Evolutionary conservation across 2,888 invertebrate genomes (phyloP), one percentile per base, ranked within the genome.

Genomic region (Digitonthophagus gazella): DNA sequence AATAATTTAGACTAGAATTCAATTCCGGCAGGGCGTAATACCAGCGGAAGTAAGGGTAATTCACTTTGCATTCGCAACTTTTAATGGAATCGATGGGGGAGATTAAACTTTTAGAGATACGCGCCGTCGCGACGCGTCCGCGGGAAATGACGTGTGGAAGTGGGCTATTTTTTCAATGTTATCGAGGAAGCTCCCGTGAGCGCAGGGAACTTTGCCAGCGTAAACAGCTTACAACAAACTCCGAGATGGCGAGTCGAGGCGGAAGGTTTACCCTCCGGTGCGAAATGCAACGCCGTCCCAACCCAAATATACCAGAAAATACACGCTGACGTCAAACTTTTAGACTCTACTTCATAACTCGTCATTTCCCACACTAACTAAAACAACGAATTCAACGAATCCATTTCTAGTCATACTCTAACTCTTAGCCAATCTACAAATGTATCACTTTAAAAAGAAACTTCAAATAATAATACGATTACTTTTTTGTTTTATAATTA

Each of bases 31-130:
- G 18, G 16, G 18, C 16, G 61, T 61, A 61, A 61, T 61, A 61
- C 61, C n/a, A 19, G 56, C 15, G 65, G 68, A 61, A 69, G 65
- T 65, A 66, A 55, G 63, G 61, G 65, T 65, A 66, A 69, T 69
- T 69, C 68, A 63, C 66, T 69, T 69, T 66, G 63, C 65, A 69
- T 69, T 61, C 55, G 54, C 56, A 66, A 69, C 68, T 69, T 66
- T 69, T 69, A 69, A 69, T 69, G 66, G 68, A 69, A 69, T 54
- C 68, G 65, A 65, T 61, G 65, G 58, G 28, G 28, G 28, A 61
- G 68, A 66, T 69, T 61, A 69, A 66, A 66, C 65, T 69, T 66
- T 65, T 28, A 44, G 65, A 69, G 20, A 69, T 55, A 61, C 18
- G 61, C 20, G 19, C n/a, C 18, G 61, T 20, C n/a, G 11, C 19